These are phyloP conservation scores for Cladopsammia gracilis DNA, from an alignment of 64 coral and sea anemone genomes.

Conservation along the genomic window DNA sequence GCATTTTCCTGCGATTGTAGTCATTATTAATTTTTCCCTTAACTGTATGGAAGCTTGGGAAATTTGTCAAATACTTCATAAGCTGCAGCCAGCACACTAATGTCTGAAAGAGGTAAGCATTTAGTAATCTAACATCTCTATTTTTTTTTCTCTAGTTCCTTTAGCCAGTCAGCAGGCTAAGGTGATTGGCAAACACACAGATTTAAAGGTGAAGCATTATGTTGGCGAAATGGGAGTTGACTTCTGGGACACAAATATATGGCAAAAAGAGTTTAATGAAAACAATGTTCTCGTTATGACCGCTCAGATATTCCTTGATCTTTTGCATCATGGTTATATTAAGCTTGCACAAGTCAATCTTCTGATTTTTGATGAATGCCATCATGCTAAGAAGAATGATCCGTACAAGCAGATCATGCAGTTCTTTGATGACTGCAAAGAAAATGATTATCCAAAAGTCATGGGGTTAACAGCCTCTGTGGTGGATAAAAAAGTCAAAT, in stretches of 20 bases:
- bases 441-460: constrained; percentile 54
- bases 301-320: constrained; percentile 88
- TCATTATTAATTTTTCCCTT: no score
- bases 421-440: constrained; percentile 48
- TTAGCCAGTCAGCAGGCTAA: constrained; percentile 89
- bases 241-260: constrained; percentile 73
- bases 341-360: constrained; percentile 84
- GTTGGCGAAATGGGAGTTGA: constrained; percentile 95
- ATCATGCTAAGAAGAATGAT: constrained; percentile 93
- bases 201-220: constrained; percentile 74
- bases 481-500: constrained; percentile 83
- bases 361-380: constrained; percentile 96
- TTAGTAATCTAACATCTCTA: no score
- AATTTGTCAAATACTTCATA: no score
- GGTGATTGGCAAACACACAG: constrained; percentile 81
- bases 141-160: constrained; percentile 70
- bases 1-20: no score
- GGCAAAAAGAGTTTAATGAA: constrained; percentile 77
- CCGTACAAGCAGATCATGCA: constrained; percentile 88
- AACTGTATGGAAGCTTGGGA: no score
- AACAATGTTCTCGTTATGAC: constrained; percentile 96
- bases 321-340: constrained; percentile 71
- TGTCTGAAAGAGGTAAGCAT: no score
- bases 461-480: constrained; percentile 93
- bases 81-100: no score